phyloP scores from a whole-genome alignment of 2,113 vertebrate genomes.

The Prochilodus magdalenae region DNA sequence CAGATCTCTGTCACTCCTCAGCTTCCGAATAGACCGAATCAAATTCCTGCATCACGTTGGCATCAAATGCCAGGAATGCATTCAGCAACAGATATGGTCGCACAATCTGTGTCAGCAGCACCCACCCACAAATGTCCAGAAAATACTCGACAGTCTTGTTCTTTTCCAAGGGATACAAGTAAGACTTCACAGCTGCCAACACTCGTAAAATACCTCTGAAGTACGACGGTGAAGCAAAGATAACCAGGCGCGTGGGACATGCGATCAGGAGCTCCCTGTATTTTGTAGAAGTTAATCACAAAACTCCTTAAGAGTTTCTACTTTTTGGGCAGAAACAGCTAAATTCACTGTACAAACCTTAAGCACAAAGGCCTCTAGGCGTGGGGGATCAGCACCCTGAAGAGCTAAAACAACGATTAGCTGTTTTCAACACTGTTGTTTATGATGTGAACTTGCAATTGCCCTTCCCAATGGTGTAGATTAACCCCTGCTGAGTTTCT shows the following conservation, averaged over 20 bases:
- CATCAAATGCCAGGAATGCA: too few relatives aligned
- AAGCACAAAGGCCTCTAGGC: too few relatives aligned
- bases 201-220: background rate
- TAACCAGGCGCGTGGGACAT: background rate
- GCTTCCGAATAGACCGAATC: background rate
- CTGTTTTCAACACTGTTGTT: too few relatives aligned
- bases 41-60: background rate
- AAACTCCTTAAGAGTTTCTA: background rate
- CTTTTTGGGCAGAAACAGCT: background rate
- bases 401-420: too few relatives aligned
- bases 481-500: background rate
- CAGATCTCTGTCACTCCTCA: background rate
- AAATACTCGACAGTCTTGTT: background rate
- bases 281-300: background rate
- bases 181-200: background rate
- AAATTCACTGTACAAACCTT: too few relatives aligned
- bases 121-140: background rate
- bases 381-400: too few relatives aligned
- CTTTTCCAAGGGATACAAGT: background rate
- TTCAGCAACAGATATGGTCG: too few relatives aligned
- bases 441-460: too few relatives aligned
- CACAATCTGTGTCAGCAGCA: too few relatives aligned
- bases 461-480: background rate
- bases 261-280: background rate
- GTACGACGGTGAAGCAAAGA: background rate